phyloP scores from a whole-genome alignment of 2,888 invertebrate genomes.

The Piscicola geometra region DNA sequence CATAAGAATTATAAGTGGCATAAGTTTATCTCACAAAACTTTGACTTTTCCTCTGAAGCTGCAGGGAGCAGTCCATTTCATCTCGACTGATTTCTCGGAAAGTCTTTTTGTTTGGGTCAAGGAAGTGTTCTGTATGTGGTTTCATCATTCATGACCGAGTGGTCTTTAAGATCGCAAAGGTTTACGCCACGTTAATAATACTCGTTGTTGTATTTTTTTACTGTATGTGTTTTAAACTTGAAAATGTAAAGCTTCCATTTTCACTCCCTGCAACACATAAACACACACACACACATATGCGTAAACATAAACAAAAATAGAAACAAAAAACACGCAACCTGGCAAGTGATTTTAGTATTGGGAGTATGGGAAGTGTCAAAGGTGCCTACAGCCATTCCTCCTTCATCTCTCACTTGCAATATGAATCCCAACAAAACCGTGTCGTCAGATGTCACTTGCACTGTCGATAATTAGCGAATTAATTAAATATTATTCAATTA shows the following conservation, averaged over 20 bases:
- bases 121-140: constrained; percentile 1
- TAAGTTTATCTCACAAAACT: not conserved
- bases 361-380: constrained; percentile 6
- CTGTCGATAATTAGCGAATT: not conserved
- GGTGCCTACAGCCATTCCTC: not conserved
- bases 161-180: too few species aligned
- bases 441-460: not conserved
- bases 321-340: not conserved
- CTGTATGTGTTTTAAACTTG: too few species aligned
- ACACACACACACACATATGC: too few species aligned
- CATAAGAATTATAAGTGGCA: too few species aligned
- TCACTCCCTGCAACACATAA: too few species aligned
- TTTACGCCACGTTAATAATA: too few species aligned
- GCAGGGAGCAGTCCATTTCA: not conserved
- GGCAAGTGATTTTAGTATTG: constrained; percentile 15
- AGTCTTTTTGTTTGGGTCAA: not conserved
- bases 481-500: too few species aligned
- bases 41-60: not conserved
- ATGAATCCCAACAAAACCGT: constrained; percentile 8
- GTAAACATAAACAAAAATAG: too few species aligned
- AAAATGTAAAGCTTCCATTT: too few species aligned
- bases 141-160: too few species aligned
- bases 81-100: not conserved
- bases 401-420: constrained; percentile 13
- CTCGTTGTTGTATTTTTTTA: too few species aligned